Base-by-base conservation (phyloP, 2,888 invertebrate genomes). In the Phyto melanocephala region DNA sequence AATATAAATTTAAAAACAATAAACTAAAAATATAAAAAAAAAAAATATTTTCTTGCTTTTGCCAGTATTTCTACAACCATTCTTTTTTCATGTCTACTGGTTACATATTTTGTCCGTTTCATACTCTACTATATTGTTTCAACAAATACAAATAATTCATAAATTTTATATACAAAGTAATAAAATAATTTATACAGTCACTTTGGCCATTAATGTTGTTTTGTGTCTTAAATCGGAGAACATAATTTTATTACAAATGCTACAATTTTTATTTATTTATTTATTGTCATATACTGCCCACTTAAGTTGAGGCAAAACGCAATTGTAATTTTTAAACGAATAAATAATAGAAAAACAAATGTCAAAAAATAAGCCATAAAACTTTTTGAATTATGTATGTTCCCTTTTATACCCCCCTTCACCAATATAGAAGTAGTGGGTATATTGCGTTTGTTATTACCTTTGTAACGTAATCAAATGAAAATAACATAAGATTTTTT, bases 211-310 rank as follows among this genome's bases (percentile, higher is more conserved):
- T 42, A 10, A 0, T 13, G 11, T 11, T 1, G 22, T 22, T 28
- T 17, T 4, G 15, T 17, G 15, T 20, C 63, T 47, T 65, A 33
- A 50, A 20, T 50, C 50, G 17, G n/a, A 3, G 50, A 20, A 37
- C 37, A 50, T 50, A 52, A 67, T 37, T 52, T 37, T n/a, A 37
- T 37, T 52, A 24, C 47, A 47, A 58, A 45, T 47, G 35, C 47
- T 58, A 35, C 15, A 58, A 35, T 58, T 58, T 45, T 58, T 47
- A 47, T 58, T 68, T 54, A 67, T 11, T 58, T 33, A 67, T 37
- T 58, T 33, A 15, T 8, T 22, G 10, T n/a, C n/a, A 28, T 47
- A n/a, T 8, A 33, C 56, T 71, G 47, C 47, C 45, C 17, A 28
- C 42, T 28, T 56, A 58, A 35, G 33, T 11, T 7, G 22, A 58